These are phyloP conservation scores for Atrichornis clamosus DNA, from an alignment of 2,113 vertebrate genomes.

Conservation along the genomic window DNA sequence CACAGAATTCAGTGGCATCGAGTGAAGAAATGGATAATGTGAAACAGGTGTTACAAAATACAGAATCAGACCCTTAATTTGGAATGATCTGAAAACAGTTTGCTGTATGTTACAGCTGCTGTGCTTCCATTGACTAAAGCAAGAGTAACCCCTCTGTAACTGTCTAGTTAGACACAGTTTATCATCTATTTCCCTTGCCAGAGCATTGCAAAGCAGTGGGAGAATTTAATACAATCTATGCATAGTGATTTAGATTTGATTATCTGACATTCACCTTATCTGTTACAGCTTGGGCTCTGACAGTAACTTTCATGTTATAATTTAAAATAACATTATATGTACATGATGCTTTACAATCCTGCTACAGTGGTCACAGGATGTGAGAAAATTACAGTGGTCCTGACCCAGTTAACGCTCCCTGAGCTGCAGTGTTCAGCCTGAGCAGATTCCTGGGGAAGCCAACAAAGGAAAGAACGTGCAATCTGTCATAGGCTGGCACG, in stretches of 20 bases:
- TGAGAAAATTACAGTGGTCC: not conserved
- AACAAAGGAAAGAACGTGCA: not conserved
- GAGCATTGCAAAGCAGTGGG: not conserved
- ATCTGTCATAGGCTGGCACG: not conserved
- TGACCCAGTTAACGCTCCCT: not conserved
- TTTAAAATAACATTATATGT: not conserved
- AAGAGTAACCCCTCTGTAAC: not conserved
- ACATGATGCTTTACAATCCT: not conserved
- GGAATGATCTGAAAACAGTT: not conserved
- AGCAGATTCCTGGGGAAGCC: not conserved
- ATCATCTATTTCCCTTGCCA: not conserved
- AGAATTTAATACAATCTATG: slow-evolving; percentile 12
- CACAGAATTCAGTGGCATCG: not conserved
- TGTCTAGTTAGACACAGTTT: slow-evolving; percentile 20
- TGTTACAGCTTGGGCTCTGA: not conserved
- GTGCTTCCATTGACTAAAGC: not conserved
- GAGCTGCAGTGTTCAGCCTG: not conserved
- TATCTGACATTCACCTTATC: not conserved
- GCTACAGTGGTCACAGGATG: rapidly evolving
- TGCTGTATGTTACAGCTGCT: not conserved
- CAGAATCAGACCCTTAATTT: not conserved
- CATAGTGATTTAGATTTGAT: not conserved
- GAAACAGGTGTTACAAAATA: not conserved
- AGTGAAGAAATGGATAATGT: not conserved
- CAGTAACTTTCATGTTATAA: not conserved